Evolutionary conservation across 2,888 invertebrate species (phyloP).

Genomic region (Aquatica leii): DNA sequence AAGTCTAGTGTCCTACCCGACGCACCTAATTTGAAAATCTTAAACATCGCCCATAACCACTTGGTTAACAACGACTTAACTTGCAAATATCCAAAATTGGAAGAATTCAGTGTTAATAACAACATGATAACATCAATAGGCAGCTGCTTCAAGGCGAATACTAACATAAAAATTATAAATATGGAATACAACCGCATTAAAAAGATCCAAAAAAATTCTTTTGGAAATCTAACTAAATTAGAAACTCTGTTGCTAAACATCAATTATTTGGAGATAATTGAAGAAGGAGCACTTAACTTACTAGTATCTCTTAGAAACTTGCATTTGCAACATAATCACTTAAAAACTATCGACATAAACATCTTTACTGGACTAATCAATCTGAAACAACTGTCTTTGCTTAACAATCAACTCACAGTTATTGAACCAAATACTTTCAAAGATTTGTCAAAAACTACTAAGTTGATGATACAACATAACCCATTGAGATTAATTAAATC

Average conservation of each 20-base stretch:
- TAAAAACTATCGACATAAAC: background rate
- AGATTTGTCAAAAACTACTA: no score
- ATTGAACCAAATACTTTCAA: background rate
- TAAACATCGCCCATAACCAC: background rate
- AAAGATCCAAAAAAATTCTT: background rate
- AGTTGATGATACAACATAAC: background rate
- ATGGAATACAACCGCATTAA: background rate
- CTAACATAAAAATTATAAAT: background rate
- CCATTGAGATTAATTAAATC: background rate
- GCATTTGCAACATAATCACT: background rate
- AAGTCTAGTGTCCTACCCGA: background rate
- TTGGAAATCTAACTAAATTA: background rate
- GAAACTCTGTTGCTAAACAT: background rate
- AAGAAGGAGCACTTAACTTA: background rate
- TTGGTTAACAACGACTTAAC: background rate
- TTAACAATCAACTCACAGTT: background rate
- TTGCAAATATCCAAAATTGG: background rate
- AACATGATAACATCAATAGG: background rate
- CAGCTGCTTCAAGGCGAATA: background rate
- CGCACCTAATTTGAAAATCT: background rate
- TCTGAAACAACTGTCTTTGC: background rate
- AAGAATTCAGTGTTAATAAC: background rate
- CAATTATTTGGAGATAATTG: background rate
- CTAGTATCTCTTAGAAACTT: background rate
- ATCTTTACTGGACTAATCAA: background rate